Base-by-base conservation (phyloP, 2,113 vertebrate species). In the Planiliza haematocheilus region DNA sequence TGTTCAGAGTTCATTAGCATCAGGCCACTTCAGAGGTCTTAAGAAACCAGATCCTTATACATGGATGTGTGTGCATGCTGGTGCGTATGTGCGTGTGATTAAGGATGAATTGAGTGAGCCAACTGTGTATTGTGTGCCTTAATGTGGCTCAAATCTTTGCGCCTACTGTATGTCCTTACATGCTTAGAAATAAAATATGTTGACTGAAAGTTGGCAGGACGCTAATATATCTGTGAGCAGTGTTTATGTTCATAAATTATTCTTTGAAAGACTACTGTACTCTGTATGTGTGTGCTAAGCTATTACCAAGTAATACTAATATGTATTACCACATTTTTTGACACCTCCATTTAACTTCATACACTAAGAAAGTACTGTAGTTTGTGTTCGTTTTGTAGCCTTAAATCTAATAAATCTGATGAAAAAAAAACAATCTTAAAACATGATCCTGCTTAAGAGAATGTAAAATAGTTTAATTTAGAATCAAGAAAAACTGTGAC, bases 1-100 rank as follows among this genome's bases (percentile, higher is more conserved):
- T 93, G 86, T 91, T 90, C 76, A 60, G 70, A 43, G 24, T 70
- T 90, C 82, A 88, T 91, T 90, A 86, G 85, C 81, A 85, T 88
- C 75, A 73, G 69, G 71, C 83, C 87, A 90, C 86, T 88, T 89
- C 85, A 90, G 82, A 80, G 34, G 70, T 55, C 77, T 76, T 53
- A 76, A 36, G 87, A 75, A 89, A 85, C 62, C 52, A 67, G 72
- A 90, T 75, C 68, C 82, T 46, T 52, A 64, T 45, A 52, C 51
- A 12, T 36, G 10, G 41, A n/a, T 14, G 38, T 66, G 34, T 66
- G 50, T 80, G 55, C 56, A 46, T 73, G 43, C 55, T 61, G 12
- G 59, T 64, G 69, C 62, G 64, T 43, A 4, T 43, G 38, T 55
- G 66, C 43, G 49, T 16, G 24, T 13, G 50, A 38, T 69, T 55